Base-by-base conservation (phyloP, 2,113 vertebrate species). In the Gnathonemus echidnorhynchus region DNA sequence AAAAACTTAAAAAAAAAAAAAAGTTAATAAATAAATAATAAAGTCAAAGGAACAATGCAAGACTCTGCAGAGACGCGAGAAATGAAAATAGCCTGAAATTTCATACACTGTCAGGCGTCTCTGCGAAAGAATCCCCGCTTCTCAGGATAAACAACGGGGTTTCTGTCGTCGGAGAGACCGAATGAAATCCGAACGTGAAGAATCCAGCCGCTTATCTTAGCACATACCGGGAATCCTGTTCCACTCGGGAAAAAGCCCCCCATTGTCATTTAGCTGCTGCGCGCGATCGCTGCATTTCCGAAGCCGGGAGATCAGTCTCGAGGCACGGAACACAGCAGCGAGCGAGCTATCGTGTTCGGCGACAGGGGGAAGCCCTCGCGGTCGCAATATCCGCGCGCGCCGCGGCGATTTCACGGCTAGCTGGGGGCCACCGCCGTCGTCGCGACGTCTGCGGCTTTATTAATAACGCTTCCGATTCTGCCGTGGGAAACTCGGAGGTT, bases 71-170 rank as follows among this genome's bases (percentile, higher is more conserved):
- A 46, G 13, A 70, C 45, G 48, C 53, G 88, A 52, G 50, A 86
- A 90, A 91, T 80, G 10, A 52, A 89, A 88, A 89, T 42, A 27
- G 87, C 42, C 21, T 84, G 31, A 83, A 46, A 87, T 88, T 74
- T 50, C 6, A 87, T 50, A 87, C 46, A 66, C 74, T 88, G 62
- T 90, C 80, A 85, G 66, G 53, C 70, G 49, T 48, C 62, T 31
- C 83, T 90, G 70, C 80, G 24, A 39, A 35, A 90, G 90, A 91
- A 86, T 90, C 88, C 91, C 89, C 77, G 31, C 52, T 6, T 46
- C 62, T 87, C 89, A 90, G 91, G 70, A 49, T 9, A 83, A 52
- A 89, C 88, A 89, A 80, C 42, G 39, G 9, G 48, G 46, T 80
- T 80, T 83, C 46, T 85, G 45, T 85, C 39, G 39, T 24, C 45